Percentiles rank a stretch among this genome's conserved stretches.
phyloP scores from a whole-genome alignment of 2,888 invertebrate genomes.

The Drosophila bunnanda region DNA sequence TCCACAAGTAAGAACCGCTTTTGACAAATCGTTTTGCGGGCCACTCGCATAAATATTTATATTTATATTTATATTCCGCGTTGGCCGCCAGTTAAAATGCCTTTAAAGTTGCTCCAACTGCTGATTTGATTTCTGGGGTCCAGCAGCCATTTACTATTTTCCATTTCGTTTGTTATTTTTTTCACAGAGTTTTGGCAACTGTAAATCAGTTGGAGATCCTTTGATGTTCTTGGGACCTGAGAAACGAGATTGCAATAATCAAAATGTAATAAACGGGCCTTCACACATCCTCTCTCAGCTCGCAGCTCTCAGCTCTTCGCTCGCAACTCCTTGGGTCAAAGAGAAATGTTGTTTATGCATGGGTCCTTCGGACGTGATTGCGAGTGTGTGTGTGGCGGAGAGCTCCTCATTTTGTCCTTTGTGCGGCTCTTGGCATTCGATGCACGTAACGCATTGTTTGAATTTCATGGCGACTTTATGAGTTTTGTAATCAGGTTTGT shows the following conservation, averaged over 20 bases:
- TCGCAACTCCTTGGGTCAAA: slow-evolving; percentile 75
- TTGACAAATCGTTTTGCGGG: slow-evolving; percentile 80
- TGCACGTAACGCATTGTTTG: slow-evolving; percentile 80
- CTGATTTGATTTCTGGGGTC: slow-evolving; percentile 48
- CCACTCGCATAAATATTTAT: slow-evolving; percentile 46
- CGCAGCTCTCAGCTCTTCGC: slow-evolving; percentile 3
- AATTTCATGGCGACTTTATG: slow-evolving; percentile 82
- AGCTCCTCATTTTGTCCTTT: slow-evolving; percentile 39
- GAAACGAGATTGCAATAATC: slow-evolving; percentile 72
- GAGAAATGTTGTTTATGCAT: slow-evolving; percentile 69
- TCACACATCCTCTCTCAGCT: slow-evolving; percentile 56
- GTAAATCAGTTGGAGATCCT: slow-evolving; percentile 60
- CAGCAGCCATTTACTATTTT: background rate
- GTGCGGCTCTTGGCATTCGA: slow-evolving; percentile 58
- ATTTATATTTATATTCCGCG: slow-evolving; percentile 8
- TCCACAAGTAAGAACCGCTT: slow-evolving; percentile 79
- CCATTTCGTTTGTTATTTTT: slow-evolving; percentile 14
- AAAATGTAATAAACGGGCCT: slow-evolving; percentile 72
- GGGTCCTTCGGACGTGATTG: slow-evolving; percentile 45
- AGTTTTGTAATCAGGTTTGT: slow-evolving; percentile 77
- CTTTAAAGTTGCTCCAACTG: slow-evolving; percentile 46
- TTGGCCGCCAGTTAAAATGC: slow-evolving; percentile 44
- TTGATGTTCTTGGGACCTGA: slow-evolving; percentile 42
- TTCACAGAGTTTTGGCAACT: slow-evolving; percentile 18
- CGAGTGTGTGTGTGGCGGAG: slow-evolving; percentile 16